phyloP scores from a whole-genome alignment of 2,888 invertebrate genomes.

The Oscheius onirici region DNA sequence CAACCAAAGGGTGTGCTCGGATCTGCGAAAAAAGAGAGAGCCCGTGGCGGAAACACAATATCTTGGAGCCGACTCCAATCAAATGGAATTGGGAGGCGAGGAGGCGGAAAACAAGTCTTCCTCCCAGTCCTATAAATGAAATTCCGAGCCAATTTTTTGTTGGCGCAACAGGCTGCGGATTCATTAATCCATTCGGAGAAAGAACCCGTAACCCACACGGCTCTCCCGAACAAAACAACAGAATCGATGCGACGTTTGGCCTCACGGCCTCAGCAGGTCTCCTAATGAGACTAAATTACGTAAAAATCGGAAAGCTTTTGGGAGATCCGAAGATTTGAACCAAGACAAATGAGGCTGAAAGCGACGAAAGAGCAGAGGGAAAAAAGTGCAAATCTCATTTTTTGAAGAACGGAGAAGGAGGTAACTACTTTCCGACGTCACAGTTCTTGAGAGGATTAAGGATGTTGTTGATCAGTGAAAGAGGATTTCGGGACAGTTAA shows the following conservation, averaged over 20 bases:
- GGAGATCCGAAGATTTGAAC: not conserved
- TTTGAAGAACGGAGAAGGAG: not conserved
- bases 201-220: not conserved
- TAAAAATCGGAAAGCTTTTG: not conserved
- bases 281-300: slow-evolving; percentile 10
- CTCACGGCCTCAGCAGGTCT: not conserved
- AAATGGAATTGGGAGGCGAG: not conserved
- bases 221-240: not conserved
- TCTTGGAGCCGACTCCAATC: not conserved
- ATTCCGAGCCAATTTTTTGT: not conserved
- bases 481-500: no score
- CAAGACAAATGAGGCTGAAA: not conserved
- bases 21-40: no score
- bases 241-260: slow-evolving; percentile 16
- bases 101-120: not conserved
- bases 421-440: not conserved
- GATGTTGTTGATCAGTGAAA: not conserved
- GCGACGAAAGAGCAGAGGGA: not conserved
- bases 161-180: not conserved
- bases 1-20: not conserved
- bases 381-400: not conserved
- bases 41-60: not conserved
- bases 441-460: not conserved
- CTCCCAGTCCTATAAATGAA: not conserved
- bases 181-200: not conserved